phyloP scores from a whole-genome alignment of 2,113 vertebrate species.

The Pseudorhombus dupliciocellatus region DNA sequence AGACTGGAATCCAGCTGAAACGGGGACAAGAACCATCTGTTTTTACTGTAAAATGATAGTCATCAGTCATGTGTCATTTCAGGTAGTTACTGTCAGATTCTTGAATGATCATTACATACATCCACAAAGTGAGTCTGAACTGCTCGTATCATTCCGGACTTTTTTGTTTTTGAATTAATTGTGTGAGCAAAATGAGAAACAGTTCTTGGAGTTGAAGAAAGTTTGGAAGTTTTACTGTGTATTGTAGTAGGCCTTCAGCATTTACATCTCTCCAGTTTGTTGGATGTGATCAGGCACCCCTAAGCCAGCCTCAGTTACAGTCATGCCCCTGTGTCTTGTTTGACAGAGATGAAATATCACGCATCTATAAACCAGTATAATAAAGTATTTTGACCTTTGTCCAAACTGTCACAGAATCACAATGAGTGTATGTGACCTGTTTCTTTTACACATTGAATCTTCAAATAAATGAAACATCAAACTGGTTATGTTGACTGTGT shows the following conservation, averaged over 20 bases:
- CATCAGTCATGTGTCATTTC: slow-evolving; percentile 6
- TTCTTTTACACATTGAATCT: not conserved
- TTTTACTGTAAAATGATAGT: slow-evolving; percentile 2
- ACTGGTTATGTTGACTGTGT: not conserved
- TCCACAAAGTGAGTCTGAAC: slow-evolving; percentile 1
- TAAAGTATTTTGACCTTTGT: slow-evolving; percentile 2
- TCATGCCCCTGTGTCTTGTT: not conserved
- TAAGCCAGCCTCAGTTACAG: not conserved
- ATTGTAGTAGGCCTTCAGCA: not conserved
- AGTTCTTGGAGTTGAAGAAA: not conserved
- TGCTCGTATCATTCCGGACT: slow-evolving; percentile 46
- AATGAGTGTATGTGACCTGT: slow-evolving; percentile 37
- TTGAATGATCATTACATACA: not conserved
- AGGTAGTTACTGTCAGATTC: not conserved
- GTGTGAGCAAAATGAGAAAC: not conserved
- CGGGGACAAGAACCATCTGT: slow-evolving; percentile 34
- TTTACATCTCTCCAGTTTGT: not conserved
- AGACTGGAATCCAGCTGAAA: slow-evolving; percentile 17
- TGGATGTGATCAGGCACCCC: not conserved
- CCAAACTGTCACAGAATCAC: slow-evolving; percentile 19
- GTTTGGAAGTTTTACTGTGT: not conserved
- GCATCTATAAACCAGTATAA: slow-evolving; percentile 3
- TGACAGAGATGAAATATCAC: slow-evolving; percentile 4
- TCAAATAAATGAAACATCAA: not conserved
- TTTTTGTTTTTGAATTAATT: slow-evolving; percentile 4